A percentile compares a stretch with the other conserved stretches of the same genome.
Evolutionary conservation across 30 jellyfish, hydroid and myxozoan species (phyloP).

Genomic region (Hydractinia echinata): DNA sequence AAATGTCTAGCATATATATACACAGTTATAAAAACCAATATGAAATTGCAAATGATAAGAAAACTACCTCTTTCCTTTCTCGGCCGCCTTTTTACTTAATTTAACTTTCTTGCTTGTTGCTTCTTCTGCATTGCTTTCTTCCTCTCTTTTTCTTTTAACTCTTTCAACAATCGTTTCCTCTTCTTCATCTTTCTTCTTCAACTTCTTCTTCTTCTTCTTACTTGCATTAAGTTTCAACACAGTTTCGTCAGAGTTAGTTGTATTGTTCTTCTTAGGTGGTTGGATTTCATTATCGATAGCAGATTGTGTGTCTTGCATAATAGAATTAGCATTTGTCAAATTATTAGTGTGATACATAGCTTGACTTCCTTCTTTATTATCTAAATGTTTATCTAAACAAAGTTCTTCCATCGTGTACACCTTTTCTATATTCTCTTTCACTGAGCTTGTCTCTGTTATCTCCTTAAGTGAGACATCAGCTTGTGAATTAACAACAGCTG

Average conservation of each 20-base stretch:
- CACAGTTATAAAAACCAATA: not conserved
- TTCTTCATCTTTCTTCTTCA: slow-evolving; percentile 12
- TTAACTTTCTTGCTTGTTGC: slow-evolving; percentile 22
- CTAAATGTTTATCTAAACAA: not conserved
- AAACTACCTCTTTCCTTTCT: slow-evolving; percentile 38
- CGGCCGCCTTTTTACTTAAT: not conserved
- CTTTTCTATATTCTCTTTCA: no score
- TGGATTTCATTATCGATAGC: no score
- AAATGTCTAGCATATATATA: no score
- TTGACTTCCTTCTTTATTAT: not conserved
- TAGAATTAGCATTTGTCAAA: not conserved
- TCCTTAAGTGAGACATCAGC: no score
- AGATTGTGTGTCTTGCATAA: no score
- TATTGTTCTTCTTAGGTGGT: no score
- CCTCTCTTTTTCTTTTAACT: slow-evolving; percentile 33
- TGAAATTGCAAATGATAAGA: no score
- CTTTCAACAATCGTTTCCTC: not conserved
- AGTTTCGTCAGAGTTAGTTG: not conserved
- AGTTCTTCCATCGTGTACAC: slow-evolving; percentile 2
- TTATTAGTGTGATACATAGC: not conserved
- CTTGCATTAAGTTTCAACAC: not conserved
- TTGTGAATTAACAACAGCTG: no score
- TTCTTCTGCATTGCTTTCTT: not conserved
- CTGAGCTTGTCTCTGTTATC: no score
- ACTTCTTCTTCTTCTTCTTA: not conserved